These are phyloP conservation scores for Petrocephalus schoutedeni DNA, from an alignment of 2,797 vertebrate genomes.

Conservation along the genomic window DNA sequence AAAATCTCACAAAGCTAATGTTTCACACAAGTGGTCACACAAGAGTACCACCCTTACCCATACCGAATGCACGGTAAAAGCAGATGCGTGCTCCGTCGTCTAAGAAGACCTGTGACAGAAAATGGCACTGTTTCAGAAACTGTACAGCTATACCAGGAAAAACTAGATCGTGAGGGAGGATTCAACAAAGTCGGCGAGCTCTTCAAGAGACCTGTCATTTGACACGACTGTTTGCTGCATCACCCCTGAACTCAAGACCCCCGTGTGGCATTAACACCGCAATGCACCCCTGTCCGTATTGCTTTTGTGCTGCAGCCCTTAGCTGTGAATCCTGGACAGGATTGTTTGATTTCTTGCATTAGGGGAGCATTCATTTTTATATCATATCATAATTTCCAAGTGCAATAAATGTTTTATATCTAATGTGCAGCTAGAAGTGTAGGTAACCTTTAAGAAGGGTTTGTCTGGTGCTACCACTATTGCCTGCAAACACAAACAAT, in stretches of 20 bases:
- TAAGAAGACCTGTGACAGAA: conserved; percentile 31
- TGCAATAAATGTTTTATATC: background rate
- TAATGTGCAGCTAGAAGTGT: background rate
- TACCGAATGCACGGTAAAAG: background rate
- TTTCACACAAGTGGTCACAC: background rate
- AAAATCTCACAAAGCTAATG: background rate
- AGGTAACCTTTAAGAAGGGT: background rate
- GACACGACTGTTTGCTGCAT: background rate
- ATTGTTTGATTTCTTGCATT: background rate
- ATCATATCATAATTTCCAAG: conserved; percentile 20
- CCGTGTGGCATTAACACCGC: background rate
- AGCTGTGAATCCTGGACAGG: background rate
- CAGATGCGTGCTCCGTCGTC: conserved; percentile 39
- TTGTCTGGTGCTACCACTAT: conserved; percentile 1
- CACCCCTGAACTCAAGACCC: background rate
- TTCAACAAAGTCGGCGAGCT: background rate
- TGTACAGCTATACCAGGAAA: background rate
- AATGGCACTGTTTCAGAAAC: conserved; percentile 48
- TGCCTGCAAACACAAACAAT: conserved; percentile 19
- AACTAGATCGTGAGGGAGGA: background rate
- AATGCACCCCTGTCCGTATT: background rate
- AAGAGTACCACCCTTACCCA: background rate
- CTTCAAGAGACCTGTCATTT: background rate
- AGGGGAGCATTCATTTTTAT: conserved; percentile 38
- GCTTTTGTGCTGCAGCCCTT: background rate